Base-by-base conservation (phyloP, 2,797 vertebrate species). In the Hozukius guyotensis region DNA sequence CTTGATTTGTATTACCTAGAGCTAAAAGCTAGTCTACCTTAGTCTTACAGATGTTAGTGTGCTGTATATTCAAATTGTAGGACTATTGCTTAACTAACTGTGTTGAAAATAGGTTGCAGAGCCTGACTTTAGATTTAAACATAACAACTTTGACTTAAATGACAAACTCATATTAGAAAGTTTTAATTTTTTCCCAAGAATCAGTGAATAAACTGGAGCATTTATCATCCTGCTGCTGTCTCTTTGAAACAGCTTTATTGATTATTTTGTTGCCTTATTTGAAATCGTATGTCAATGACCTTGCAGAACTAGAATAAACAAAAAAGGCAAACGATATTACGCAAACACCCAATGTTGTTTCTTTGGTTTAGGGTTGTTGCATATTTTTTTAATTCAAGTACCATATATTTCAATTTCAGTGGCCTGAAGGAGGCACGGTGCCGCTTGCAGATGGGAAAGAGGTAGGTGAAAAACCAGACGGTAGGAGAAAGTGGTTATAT, bases 381-480 rank as follows among this genome's bases (percentile, higher is more conserved):
- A 1, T 22, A 4, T 11, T 22, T 4, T 52, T 36, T 38, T 31
- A 29, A 31, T 34, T 66, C 0, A 64, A 66, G 18, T 38, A 9
- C 5, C 59, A 5, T 31, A 3, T 32, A 8, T 78, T 66, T 77
- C 4, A n/a, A 38, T 81, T 77, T n/a, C 57, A 87, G 81, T 0
- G 0, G 52, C 0, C 25, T 25, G 0, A 55, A 20, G 62, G 3
- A 53, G n/a, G 2, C 9, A 6, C 14, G 1, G 42, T 3, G 12
- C 60, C 14, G 0, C 3, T 4, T 13, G 0, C 2, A 6, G 0
- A 25, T 12, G 16, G 1, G 25, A 0, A 2, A 16, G 3, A 0
- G 22, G 70, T 78, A 66, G 0, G 66, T 72, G 24, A 16, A 63
- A 27, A 53, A 68, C 25, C n/a, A n/a, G 6, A 20, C 18, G 32